Evolutionary conservation across 2,797 vertebrate genomes (phyloP).

Genomic region (Acanthis flammea): DNA sequence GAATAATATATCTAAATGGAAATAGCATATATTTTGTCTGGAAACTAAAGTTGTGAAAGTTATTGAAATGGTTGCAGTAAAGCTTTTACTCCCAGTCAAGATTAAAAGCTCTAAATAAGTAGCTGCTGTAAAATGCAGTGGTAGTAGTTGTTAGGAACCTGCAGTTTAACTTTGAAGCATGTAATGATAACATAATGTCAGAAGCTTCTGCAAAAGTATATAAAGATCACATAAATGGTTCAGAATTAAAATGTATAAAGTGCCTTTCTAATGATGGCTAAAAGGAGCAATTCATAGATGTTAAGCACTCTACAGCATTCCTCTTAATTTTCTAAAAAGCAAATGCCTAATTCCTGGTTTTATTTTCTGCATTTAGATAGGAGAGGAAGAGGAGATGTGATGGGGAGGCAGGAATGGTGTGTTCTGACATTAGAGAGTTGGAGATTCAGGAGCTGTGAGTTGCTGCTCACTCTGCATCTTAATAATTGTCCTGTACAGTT

Average conservation of each 20-base stretch:
- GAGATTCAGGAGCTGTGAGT: background rate
- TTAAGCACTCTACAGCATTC: background rate
- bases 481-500: background rate
- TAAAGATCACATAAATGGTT: background rate
- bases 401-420: background rate
- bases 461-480: background rate
- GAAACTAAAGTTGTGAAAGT: background rate
- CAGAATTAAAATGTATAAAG: background rate
- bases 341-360: background rate
- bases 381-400: background rate
- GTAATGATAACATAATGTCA: background rate
- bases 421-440: background rate
- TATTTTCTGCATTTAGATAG: background rate
- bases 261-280: background rate
- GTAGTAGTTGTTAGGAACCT: background rate
- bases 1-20: background rate
- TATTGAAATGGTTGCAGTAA: background rate
- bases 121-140: background rate
- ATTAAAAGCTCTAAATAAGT: background rate
- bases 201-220: background rate
- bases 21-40: background rate
- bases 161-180: background rate
- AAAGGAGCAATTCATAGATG: background rate
- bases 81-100: background rate
- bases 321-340: background rate